Percentiles rank a stretch among this genome's conserved stretches.
Conservation (phyloP, 1,140 invertebrate species). For the Zaprionus nigranus region DNA sequence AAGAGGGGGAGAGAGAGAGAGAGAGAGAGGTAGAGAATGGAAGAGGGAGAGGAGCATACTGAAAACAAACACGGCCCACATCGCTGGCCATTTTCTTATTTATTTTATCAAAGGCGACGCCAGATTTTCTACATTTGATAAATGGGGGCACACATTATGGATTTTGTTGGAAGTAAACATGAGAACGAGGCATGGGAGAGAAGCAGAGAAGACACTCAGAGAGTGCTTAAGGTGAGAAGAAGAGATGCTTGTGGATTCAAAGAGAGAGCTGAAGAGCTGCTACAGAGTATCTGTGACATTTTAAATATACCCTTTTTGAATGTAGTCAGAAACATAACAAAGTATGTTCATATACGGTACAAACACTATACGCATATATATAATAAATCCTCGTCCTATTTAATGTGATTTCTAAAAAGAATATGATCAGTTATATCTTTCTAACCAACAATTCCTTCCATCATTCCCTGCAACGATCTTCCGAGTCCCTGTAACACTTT, state of each 20-base stretch:
- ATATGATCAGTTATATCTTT: too few relatives aligned
- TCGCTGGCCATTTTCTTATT: constrained; percentile 73
- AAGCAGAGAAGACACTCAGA: not conserved
- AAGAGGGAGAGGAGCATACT: not conserved
- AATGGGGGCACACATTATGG: constrained; percentile 68
- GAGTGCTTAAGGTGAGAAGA: not conserved
- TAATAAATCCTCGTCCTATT: too few relatives aligned
- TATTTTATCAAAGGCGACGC: constrained; percentile 69
- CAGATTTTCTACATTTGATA: constrained; percentile 74
- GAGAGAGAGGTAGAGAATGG: not conserved
- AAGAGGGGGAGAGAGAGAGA: too few relatives aligned
- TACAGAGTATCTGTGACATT: too few relatives aligned
- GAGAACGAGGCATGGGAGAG: not conserved
- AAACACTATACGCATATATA: too few relatives aligned
- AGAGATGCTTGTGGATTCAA: not conserved
- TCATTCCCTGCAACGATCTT: not conserved
- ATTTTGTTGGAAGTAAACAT: constrained; percentile 46
- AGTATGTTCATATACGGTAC: too few relatives aligned
- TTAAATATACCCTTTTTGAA: too few relatives aligned
- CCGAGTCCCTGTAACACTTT: not conserved
- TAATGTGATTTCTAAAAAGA: too few relatives aligned
- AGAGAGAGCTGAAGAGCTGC: too few relatives aligned
- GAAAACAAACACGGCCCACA: constrained; percentile 53
- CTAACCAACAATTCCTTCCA: not conserved
- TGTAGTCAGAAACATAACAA: too few relatives aligned